Evolutionary conservation across 2,113 vertebrate species (phyloP).

Genomic region (Ursus arctos): DNA sequence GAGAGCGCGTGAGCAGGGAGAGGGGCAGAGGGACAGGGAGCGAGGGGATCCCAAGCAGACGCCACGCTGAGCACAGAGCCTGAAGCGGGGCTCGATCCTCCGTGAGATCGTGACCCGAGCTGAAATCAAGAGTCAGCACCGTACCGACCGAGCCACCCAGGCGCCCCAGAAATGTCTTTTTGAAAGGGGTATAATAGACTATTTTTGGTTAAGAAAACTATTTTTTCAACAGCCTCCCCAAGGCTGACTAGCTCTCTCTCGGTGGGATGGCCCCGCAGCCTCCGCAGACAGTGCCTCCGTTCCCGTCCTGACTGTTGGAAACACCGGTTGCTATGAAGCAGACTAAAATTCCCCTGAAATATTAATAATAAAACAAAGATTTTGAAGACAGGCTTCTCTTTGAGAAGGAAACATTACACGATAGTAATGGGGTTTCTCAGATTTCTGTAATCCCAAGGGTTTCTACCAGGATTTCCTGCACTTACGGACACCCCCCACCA

Average conservation of each 20-base stretch:
- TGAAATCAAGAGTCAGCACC: background rate
- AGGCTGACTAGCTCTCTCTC: too few relatives aligned
- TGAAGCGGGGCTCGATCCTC: background rate
- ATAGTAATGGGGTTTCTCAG: background rate
- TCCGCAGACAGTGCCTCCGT: accelerated
- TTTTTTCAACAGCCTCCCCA: background rate
- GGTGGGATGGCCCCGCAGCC: accelerated
- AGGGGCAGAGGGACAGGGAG: background rate
- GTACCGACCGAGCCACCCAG: background rate
- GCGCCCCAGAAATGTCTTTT: background rate
- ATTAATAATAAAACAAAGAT: background rate
- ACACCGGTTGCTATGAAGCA: background rate
- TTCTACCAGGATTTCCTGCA: background rate
- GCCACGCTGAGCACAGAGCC: background rate
- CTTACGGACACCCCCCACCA: background rate
- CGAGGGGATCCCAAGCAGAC: background rate
- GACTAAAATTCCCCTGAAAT: background rate
- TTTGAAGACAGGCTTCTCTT: background rate
- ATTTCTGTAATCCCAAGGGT: background rate
- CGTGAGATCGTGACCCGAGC: background rate
- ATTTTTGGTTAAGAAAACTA: background rate
- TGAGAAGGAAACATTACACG: background rate
- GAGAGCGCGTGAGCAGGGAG: background rate
- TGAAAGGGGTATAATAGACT: background rate
- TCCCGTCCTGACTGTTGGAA: background rate